Percentiles rank a stretch among this genome's conserved stretches.
phyloP scores from a whole-genome alignment of 2,797 vertebrate species.

The Pangasius mekongensis region DNA sequence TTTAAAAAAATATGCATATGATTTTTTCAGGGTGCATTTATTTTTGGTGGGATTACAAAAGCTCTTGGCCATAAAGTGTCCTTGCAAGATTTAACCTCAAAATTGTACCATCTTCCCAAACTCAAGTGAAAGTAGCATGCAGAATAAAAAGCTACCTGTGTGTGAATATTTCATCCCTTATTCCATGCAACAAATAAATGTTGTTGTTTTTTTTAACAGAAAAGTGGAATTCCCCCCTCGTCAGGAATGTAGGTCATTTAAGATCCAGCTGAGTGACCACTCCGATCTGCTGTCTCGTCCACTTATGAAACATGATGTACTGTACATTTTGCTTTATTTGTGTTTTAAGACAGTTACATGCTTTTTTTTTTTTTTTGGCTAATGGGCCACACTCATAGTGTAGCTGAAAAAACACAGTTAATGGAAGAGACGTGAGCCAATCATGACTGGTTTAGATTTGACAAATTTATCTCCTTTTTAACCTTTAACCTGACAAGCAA shows the following conservation, averaged over 20 bases:
- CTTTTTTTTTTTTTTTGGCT: neutral
- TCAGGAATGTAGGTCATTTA: conserved; percentile 57
- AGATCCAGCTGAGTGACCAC: conserved; percentile 49
- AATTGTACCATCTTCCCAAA: conserved; percentile 1
- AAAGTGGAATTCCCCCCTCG: conserved; percentile 26
- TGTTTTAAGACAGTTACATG: neutral
- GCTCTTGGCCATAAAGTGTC: neutral
- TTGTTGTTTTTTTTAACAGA: conserved; percentile 6
- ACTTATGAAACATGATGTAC: neutral
- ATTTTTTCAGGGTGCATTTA: neutral
- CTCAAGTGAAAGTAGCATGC: neutral
- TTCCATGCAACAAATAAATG: conserved; percentile 38
- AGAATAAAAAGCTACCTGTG: conserved; percentile 33
- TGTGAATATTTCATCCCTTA: conserved; percentile 37
- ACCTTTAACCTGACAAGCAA: neutral
- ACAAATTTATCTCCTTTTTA: neutral
- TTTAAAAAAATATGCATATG: neutral
- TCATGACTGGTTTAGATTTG: neutral
- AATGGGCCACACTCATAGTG: neutral
- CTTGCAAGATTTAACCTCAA: neutral
- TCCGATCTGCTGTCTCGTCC: conserved; percentile 27
- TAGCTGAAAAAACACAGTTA: neutral
- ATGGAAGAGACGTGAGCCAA: neutral
- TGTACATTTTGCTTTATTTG: neutral
- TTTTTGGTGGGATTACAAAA: too few species aligned